These are phyloP conservation scores for Lamellibrachia columna DNA, from an alignment of 2,888 invertebrate genomes.

Conservation along the genomic window DNA sequence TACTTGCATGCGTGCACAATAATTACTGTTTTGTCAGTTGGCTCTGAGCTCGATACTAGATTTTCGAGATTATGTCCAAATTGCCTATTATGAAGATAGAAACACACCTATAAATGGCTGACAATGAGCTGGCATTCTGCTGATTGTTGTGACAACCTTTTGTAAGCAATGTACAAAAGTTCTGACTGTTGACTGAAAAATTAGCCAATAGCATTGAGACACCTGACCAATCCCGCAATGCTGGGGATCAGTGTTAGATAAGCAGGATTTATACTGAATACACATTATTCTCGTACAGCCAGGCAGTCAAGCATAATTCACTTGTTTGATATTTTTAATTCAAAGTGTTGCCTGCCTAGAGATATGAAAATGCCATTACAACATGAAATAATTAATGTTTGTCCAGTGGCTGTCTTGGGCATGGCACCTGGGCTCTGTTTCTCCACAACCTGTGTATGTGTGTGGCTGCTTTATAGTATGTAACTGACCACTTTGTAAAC, in stretches of 20 bases:
- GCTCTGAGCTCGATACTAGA: neutral
- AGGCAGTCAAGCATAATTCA: neutral
- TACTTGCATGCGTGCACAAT: neutral
- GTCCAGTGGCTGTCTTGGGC: neutral
- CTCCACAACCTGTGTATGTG: neutral
- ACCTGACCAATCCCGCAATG: neutral
- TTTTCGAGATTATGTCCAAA: constrained; percentile 7
- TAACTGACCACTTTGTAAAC: neutral
- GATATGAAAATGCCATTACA: neutral
- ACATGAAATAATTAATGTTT: neutral
- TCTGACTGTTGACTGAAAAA: neutral
- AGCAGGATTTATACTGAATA: neutral
- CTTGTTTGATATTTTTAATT: neutral
- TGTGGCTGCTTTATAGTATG: neutral
- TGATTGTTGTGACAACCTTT: constrained; percentile 6
- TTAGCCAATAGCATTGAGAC: neutral
- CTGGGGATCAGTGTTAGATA: neutral
- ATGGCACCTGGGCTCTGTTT: too few relatives aligned
- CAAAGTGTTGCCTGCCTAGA: neutral
- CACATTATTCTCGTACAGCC: neutral
- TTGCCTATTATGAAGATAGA: neutral
- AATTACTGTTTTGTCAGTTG: constrained; percentile 7
- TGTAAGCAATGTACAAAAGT: neutral
- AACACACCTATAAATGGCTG: neutral
- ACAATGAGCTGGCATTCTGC: neutral